Percentiles rank a stretch among this genome's conserved stretches.
phyloP scores from a whole-genome alignment of 92 coral and sea anemone genomes.

The Bergia puertoricense region DNA sequence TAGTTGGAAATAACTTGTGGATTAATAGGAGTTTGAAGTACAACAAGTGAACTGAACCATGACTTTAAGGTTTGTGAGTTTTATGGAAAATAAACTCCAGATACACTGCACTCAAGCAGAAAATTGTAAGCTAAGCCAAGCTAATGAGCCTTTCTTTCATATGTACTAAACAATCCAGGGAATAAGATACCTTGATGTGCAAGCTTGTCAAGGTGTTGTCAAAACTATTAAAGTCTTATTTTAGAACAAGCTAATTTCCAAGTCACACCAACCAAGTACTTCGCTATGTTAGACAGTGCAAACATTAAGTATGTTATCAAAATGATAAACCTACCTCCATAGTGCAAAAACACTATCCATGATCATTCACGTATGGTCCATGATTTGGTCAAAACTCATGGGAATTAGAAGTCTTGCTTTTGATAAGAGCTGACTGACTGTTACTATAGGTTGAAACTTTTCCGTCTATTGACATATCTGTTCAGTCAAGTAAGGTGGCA shows the following conservation, averaged over 20 bases:
- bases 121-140: not conserved
- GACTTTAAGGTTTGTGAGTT: slow-evolving; percentile 21
- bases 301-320: too few relatives aligned
- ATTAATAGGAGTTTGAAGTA: not conserved
- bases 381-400: slow-evolving; percentile 16
- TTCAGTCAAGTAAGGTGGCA: slow-evolving; percentile 43
- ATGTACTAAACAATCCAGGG: not conserved
- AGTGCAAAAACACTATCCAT: slow-evolving; percentile 13
- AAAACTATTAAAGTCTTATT: not conserved
- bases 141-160: not conserved
- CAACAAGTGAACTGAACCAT: slow-evolving; percentile 33
- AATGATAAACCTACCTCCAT: slow-evolving; percentile 29
- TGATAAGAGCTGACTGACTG: not conserved
- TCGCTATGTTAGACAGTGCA: not conserved
- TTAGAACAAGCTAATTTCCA: not conserved
- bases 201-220: not conserved
- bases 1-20: not conserved
- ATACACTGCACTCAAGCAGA: slow-evolving; percentile 41
- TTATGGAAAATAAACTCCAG: slow-evolving; percentile 19
- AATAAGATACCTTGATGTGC: not conserved
- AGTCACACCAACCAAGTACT: not conserved
- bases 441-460: not conserved
- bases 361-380: slow-evolving; percentile 1
- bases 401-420: not conserved
- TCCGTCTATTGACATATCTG: slow-evolving; percentile 30